A percentile compares a stretch with the other conserved stretches of the same genome.
These are phyloP conservation scores for Centropus unirufus DNA, from an alignment of 2,113 vertebrate species.

Conservation along the genomic window DNA sequence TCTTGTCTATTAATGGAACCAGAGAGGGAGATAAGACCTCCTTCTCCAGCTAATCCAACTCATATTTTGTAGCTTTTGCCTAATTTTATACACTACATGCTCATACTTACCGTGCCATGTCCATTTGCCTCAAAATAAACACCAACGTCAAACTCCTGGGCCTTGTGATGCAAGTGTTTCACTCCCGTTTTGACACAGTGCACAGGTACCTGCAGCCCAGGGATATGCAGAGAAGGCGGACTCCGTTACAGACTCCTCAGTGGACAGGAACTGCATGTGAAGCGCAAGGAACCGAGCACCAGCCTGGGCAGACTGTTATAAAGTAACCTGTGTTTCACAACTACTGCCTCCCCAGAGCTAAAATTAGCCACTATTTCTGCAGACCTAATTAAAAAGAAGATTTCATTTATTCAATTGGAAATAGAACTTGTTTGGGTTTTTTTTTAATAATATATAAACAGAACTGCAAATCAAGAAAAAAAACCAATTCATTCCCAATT, in stretches of 20 bases:
- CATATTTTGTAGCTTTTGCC: fast-evolving
- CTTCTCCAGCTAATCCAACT: background rate
- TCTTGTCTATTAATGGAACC: background rate
- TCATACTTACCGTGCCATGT: slow-evolving; percentile 91
- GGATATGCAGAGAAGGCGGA: background rate
- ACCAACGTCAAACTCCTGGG: slow-evolving; percentile 91
- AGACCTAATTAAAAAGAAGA: background rate
- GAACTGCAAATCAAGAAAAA: background rate
- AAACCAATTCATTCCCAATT: too few species aligned
- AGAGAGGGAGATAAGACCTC: background rate
- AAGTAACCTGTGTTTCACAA: background rate
- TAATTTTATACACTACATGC: background rate
- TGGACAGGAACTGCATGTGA: fast-evolving
- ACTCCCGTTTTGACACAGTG: slow-evolving; percentile 95
- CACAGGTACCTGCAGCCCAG: slow-evolving; percentile 84
- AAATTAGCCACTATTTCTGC: background rate
- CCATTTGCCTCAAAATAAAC: slow-evolving; percentile 98
- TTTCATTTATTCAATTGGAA: background rate
- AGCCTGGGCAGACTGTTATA: fast-evolving
- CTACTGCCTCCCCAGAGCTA: background rate
- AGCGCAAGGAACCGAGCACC: background rate
- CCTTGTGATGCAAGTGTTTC: slow-evolving; percentile 94
- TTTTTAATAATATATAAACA: background rate
- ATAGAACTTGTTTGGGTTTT: background rate
- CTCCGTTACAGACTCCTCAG: background rate